Evolutionary conservation across 2,113 vertebrate species (phyloP).

Genomic region (Marmota monax): DNA sequence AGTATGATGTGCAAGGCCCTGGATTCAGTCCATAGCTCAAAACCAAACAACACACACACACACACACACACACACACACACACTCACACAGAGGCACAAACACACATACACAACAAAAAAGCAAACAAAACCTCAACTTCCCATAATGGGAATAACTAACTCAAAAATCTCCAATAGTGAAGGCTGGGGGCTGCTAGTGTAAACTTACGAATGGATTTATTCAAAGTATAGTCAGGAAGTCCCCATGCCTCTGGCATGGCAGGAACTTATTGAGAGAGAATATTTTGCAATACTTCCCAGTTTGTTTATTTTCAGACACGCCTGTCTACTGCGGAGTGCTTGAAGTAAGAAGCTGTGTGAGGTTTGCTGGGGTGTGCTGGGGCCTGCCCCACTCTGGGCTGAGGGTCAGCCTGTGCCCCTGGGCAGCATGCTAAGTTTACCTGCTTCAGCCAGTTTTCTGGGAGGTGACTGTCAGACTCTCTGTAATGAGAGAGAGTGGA

Average conservation of each 20-base stretch:
- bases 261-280: not conserved
- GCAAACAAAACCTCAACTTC: too few relatives aligned
- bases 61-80: too few relatives aligned
- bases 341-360: not conserved
- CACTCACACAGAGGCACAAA: too few relatives aligned
- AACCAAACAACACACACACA: too few relatives aligned
- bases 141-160: not conserved
- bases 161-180: not conserved
- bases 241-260: not conserved
- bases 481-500: not conserved
- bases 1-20: not conserved
- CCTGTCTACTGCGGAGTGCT: not conserved
- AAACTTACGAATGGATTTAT: not conserved
- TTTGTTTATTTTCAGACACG: conserved; percentile 12
- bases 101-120: not conserved
- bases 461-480: not conserved
- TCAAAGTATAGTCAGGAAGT: not conserved
- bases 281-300: conserved; percentile 19
- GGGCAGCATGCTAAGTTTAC: not conserved
- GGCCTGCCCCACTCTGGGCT: not conserved
- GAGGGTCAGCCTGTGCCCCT: not conserved
- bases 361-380: not conserved
- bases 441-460: not conserved
- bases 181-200: not conserved
- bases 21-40: not conserved